Base-by-base conservation (phyloP, 2,113 vertebrate species). In the Oncorhynchus nerka region DNA sequence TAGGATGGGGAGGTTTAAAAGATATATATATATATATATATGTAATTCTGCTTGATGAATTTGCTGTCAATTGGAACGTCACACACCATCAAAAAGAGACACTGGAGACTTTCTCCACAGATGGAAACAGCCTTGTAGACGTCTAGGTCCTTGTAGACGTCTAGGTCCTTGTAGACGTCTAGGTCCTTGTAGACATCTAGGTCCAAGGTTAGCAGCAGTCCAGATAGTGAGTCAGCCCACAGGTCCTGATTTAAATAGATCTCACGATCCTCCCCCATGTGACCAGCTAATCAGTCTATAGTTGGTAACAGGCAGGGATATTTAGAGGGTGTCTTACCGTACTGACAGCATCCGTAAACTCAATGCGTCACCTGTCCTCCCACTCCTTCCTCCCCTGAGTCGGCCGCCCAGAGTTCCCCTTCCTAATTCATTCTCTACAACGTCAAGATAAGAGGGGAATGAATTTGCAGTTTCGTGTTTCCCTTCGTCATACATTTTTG, bases 221-320 rank as follows among this genome's bases (percentile, higher is more conserved):
- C 51, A 55, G 51, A 16, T 15, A 67, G 26, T 8, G 12, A 67
- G 65, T 15, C 65, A 67, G 28, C 26, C 28, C 28, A 30, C 65
- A 16, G 39, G 39, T 11, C 39, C 39, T 5, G 51, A 55, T 19
- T 55, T 55, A 55, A 15, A 55, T 19, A 55, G 51, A 55, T 55
- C 51, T 19, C 15, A 55, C 51, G 4, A 55, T 48, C 32, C 57
- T 26, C 48, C 64, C 55, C 28, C 75, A 79, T 51, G 76, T 75
- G 75, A 76, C 71, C 64, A 68, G 77, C 74, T 89, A 85, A 91
- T 89, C 87, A 79, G 81, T 74, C 77, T 88, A 89, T 87, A 87
- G 77, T 86, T 75, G 39, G 39, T 9, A 45, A 45, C 39, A 45
- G 39, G 9, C 39, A 85, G 45, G 55, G 71, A 78, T 85, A 84